phyloP scores from a whole-genome alignment of 1,140 invertebrate genomes.

The Eufriesea mexicana region DNA sequence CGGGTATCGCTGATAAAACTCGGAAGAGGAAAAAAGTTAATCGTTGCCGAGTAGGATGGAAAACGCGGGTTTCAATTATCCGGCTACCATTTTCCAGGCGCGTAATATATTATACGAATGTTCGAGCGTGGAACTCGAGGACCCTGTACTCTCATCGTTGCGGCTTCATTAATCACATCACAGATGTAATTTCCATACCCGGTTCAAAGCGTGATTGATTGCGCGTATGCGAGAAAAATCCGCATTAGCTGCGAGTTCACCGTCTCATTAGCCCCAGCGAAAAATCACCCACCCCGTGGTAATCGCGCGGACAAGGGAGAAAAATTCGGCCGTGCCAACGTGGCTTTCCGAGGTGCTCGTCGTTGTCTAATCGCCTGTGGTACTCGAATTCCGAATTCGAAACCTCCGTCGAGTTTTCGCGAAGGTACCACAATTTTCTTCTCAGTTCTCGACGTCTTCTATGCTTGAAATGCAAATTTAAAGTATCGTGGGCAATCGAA shows the following conservation, averaged over 20 bases:
- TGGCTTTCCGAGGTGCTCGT: neutral
- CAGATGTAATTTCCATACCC: conserved; percentile 51
- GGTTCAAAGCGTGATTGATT: conserved; percentile 53
- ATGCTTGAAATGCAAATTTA: too few relatives aligned
- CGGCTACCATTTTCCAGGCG: conserved; percentile 33
- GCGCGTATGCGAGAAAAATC: conserved; percentile 26
- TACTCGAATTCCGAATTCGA: too few relatives aligned
- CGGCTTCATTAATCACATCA: conserved; percentile 50
- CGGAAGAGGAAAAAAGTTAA: neutral
- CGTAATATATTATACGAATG: conserved; percentile 44
- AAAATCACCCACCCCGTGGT: neutral
- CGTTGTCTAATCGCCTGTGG: neutral
- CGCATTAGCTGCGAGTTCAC: conserved; percentile 23
- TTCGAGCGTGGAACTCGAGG: conserved; percentile 17
- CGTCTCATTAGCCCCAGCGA: conserved; percentile 25
- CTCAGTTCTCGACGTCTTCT: too few relatives aligned
- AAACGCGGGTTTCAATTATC: conserved; percentile 38
- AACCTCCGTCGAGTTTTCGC: too few relatives aligned
- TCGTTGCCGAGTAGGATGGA: conserved; percentile 5
- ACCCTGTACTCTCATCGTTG: conserved; percentile 31
- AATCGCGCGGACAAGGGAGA: neutral
- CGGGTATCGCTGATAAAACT: neutral
- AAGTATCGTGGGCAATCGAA: too few relatives aligned
- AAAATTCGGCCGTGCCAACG: neutral
- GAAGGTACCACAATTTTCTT: too few relatives aligned